These are phyloP conservation scores for Desmodus rotundus DNA, from an alignment of 2,113 vertebrate genomes.

Conservation along the genomic window DNA sequence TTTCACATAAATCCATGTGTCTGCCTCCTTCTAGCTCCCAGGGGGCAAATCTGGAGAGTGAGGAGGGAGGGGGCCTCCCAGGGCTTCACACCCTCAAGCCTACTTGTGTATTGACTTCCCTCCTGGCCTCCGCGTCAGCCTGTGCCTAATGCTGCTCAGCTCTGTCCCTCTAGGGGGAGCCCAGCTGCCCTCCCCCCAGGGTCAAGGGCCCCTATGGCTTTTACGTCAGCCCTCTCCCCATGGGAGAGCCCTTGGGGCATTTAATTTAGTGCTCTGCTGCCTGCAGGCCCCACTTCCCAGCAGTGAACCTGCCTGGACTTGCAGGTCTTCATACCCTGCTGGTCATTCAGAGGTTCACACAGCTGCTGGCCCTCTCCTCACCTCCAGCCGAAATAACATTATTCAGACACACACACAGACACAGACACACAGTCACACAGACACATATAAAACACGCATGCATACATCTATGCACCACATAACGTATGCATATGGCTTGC, in stretches of 20 bases:
- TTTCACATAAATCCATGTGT: constrained; percentile 3
- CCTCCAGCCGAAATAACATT: neutral
- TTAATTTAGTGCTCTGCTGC: neutral
- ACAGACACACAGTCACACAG: neutral
- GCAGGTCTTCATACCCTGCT: neutral
- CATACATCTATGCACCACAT: neutral
- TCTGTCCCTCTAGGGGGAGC: neutral
- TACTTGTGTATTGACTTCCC: neutral
- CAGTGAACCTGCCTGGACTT: neutral
- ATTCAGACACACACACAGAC: neutral
- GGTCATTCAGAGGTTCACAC: neutral
- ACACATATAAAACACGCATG: neutral
- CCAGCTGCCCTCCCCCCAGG: constrained; percentile 1
- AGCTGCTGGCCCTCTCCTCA: neutral
- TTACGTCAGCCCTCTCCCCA: neutral
- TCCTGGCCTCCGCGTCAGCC: neutral
- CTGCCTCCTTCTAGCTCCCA: neutral
- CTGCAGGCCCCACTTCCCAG: neutral
- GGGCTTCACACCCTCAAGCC: constrained; percentile 39
- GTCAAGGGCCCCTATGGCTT: neutral
- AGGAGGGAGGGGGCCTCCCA: neutral
- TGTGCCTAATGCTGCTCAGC: neutral
- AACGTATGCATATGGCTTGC: neutral
- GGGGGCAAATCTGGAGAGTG: neutral
- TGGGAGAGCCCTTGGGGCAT: neutral